Evolutionary conservation across 2,888 invertebrate genomes (phyloP).

Genomic region (Pammene aurita): DNA sequence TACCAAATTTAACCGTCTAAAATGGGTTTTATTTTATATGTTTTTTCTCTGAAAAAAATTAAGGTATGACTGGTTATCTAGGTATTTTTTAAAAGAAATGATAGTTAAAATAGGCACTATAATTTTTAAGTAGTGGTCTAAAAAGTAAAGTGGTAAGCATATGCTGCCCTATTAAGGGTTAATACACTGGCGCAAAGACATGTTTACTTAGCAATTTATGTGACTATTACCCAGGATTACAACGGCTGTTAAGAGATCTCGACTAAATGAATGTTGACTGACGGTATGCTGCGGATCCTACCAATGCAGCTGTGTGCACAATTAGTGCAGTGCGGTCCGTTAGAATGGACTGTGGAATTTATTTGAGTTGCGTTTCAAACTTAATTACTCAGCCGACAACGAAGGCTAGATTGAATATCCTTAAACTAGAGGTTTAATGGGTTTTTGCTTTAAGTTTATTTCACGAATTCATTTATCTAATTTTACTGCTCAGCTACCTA

Average conservation of each 20-base stretch:
- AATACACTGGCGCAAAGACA: background rate
- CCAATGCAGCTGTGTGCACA: constrained; percentile 22
- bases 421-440: constrained; percentile 6
- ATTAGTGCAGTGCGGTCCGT: constrained; percentile 24
- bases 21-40: no score
- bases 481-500: background rate
- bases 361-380: constrained; percentile 31
- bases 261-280: constrained; percentile 29
- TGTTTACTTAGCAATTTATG: background rate
- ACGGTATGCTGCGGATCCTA: constrained; percentile 14
- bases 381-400: constrained; percentile 21
- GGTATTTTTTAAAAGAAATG: no score
- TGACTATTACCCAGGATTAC: constrained; percentile 13
- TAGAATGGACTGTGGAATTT: constrained; percentile 23
- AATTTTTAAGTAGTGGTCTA: no score
- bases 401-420: constrained; percentile 17
- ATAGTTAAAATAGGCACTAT: no score
- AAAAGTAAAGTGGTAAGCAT: no score
- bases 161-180: no score
- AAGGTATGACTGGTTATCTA: no score
- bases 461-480: background rate
- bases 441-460: background rate
- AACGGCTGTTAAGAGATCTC: constrained; percentile 14
- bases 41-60: no score
- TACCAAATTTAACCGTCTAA: no score